phyloP scores from a whole-genome alignment of 2,888 invertebrate genomes.

The Xestoiulus laeticollis region DNA sequence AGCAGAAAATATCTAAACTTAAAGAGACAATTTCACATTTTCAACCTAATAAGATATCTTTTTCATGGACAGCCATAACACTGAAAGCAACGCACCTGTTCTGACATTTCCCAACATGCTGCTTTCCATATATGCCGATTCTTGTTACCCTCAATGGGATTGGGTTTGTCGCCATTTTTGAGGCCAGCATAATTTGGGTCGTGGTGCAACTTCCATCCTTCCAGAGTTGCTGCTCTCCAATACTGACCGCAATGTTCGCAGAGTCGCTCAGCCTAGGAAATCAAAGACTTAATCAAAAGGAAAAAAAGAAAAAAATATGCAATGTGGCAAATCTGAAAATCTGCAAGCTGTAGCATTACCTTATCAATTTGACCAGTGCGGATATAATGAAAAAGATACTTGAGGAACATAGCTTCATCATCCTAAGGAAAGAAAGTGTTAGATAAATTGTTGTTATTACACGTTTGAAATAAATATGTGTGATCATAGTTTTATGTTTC shows the following conservation, averaged over 20 bases:
- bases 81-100: slow-evolving; percentile 12
- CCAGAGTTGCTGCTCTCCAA: slow-evolving; percentile 88
- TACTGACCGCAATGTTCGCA: slow-evolving; percentile 88
- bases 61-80: not conserved
- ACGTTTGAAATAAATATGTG: too few species aligned
- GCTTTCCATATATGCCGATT: slow-evolving; percentile 69
- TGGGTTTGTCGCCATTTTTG: slow-evolving; percentile 61
- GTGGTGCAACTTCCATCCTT: slow-evolving; percentile 89
- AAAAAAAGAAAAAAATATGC: not conserved
- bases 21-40: not conserved
- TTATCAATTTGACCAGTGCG: slow-evolving; percentile 44
- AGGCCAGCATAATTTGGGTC: slow-evolving; percentile 78
- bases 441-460: too few species aligned
- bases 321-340: slow-evolving; percentile 72
- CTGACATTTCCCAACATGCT: slow-evolving; percentile 67
- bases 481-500: not conserved
- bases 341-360: slow-evolving; percentile 58
- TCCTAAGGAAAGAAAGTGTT: not conserved
- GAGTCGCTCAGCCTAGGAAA: slow-evolving; percentile 75
- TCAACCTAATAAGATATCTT: too few species aligned
- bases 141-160: slow-evolving; percentile 82
- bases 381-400: slow-evolving; percentile 62
- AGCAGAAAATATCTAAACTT: too few species aligned
- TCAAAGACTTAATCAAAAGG: not conserved
- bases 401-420: slow-evolving; percentile 61